These are phyloP conservation scores for Adelges cooleyi DNA, from an alignment of 1,140 invertebrate species.

Conservation along the genomic window DNA sequence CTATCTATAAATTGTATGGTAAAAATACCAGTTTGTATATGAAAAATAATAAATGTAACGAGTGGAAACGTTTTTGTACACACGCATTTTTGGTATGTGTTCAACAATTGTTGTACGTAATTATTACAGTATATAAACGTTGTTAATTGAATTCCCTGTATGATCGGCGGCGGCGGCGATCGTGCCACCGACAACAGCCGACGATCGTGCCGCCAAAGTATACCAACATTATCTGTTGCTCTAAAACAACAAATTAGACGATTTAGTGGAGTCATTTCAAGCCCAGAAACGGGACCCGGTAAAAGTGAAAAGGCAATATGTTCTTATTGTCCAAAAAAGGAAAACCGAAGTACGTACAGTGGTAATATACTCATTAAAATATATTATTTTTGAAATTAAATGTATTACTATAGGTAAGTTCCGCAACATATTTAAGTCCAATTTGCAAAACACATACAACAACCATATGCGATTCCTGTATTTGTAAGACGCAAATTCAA, in stretches of 20 bases:
- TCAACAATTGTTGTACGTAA: too few relatives aligned
- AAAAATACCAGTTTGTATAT: too few relatives aligned
- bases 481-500: not conserved
- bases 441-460: slow-evolving; percentile 16
- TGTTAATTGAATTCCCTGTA: too few relatives aligned
- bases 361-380: slow-evolving; percentile 5
- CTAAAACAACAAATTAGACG: slow-evolving; percentile 2
- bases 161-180: too few relatives aligned
- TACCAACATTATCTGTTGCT: not conserved
- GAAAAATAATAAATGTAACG: too few relatives aligned
- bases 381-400: not conserved
- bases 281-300: not conserved
- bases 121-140: too few relatives aligned
- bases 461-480: slow-evolving; percentile 1
- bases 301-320: slow-evolving; percentile 1
- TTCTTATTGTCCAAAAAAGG: slow-evolving; percentile 20
- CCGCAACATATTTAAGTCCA: not conserved
- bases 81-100: too few relatives aligned
- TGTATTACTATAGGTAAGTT: not conserved
- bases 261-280: slow-evolving; percentile 13
- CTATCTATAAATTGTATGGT: not conserved
- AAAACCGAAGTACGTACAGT: slow-evolving; percentile 19
- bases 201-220: too few relatives aligned
- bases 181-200: too few relatives aligned
- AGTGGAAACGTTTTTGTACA: too few relatives aligned